Evolutionary conservation across 2,797 vertebrate genomes (phyloP), one percentile per base, ranked within the genome.

Genomic region (Lepus townsendii): DNA sequence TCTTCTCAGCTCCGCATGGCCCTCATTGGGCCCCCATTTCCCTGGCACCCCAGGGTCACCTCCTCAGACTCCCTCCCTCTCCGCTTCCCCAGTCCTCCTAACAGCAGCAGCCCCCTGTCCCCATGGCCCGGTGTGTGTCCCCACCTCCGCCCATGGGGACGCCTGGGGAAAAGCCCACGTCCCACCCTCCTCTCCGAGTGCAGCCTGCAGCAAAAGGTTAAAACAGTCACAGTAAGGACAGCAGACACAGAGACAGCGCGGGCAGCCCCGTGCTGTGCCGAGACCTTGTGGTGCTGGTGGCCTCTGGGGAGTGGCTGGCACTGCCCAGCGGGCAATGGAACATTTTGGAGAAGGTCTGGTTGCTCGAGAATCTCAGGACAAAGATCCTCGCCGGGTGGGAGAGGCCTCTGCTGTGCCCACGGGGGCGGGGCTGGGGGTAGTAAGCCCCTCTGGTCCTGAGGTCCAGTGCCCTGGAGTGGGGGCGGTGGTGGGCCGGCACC

Each of bases 121-220:
- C 65, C 2, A 26, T 3, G 32, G 82, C 57, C 73, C 9, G 0
- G 63, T 8, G 42, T 57, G 11, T 5, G 16, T 83, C 68, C 88
- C 77, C 10, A 7, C 50, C 65, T 92, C 83, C 72, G 35, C 89
- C 75, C 30, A 4, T 50, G 7, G 8, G 19, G 52, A 4, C 52
- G 10, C 26, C 7, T 52, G 11, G 47, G 79, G 62, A 42, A 86
- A 54, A 22, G 90, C 47, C 83, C 60, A 8, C 2, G 20, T 4
- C 32, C 50, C 65, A 54, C 66, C 4, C 30, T 22, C 76, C 66
- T 0, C 0, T 5, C 77, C 19, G 71, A 69, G 77, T 4, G 73
- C 50, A 63, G 66, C 62, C 65, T 80, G 50, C 30, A 89, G 80
- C 79, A 84, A 93, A 68, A 73, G 27, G 38, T 90, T 88, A 83